A percentile compares a stretch with the other conserved stretches of the same genome.
Evolutionary conservation across 2,888 invertebrate species (phyloP).

Genomic region (Trissolcus brochymenae): DNA sequence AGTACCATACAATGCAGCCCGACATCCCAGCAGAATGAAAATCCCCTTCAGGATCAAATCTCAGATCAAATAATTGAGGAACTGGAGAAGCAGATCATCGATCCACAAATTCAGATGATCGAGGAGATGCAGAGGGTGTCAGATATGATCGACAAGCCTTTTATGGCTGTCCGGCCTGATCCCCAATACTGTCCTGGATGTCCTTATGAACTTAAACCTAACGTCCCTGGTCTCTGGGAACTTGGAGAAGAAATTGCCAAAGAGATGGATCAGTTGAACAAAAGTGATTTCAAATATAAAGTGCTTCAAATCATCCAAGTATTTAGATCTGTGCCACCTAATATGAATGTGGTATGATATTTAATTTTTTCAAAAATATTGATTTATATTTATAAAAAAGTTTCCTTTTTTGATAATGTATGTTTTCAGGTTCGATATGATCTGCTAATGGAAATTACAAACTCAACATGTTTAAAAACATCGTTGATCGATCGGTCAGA

Average conservation of each 20-base stretch:
- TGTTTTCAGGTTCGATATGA: conserved; percentile 65
- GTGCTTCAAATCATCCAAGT: conserved; percentile 67
- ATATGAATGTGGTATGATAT: conserved; percentile 61
- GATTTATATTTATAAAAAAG: background rate
- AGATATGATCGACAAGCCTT: conserved; percentile 69
- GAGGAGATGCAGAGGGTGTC: conserved; percentile 67
- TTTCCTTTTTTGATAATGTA: background rate
- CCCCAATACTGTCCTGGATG: conserved; percentile 72
- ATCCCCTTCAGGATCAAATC: conserved; percentile 50
- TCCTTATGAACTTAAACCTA: conserved; percentile 71
- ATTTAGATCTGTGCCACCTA: conserved; percentile 68
- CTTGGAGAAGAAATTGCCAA: conserved; percentile 66
- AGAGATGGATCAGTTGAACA: conserved; percentile 67
- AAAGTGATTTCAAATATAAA: conserved; percentile 69
- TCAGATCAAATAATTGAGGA: conserved; percentile 61
- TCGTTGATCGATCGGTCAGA: conserved; percentile 63
- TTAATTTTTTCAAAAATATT: background rate
- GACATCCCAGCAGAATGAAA: conserved; percentile 55
- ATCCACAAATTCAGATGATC: conserved; percentile 57
- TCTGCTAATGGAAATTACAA: conserved; percentile 68
- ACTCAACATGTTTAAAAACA: conserved; percentile 68
- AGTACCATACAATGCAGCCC: conserved; percentile 70
- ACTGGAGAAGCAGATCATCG: conserved; percentile 62
- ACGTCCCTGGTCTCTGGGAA: conserved; percentile 67
- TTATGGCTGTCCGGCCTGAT: conserved; percentile 68